Conservation (phyloP, 2,888 invertebrate species). For the Drosophila mimetica region DNA sequence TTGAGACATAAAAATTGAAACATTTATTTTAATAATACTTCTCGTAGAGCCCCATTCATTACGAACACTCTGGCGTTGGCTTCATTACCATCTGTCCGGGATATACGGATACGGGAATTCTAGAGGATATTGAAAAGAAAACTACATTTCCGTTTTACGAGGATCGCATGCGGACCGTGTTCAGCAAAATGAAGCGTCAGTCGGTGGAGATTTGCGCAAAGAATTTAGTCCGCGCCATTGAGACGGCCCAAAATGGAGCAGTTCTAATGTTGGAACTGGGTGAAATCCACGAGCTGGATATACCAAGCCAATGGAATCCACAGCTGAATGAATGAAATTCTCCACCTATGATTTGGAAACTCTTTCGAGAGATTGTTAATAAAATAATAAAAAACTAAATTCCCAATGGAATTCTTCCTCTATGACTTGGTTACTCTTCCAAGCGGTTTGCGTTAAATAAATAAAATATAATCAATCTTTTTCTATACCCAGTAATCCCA, state of each 20-base stretch:
- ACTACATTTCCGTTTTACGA: conserved; percentile 60
- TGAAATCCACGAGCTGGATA: conserved; percentile 61
- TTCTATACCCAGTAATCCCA: background rate
- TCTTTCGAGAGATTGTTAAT: no score
- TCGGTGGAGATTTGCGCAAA: conserved; percentile 70
- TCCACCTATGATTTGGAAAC: no score
- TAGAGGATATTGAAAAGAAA: conserved; percentile 56
- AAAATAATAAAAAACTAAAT: no score
- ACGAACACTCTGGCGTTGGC: conserved; percentile 59
- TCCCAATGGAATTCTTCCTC: no score
- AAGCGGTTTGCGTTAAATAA: no score
- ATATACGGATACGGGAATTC: conserved; percentile 65
- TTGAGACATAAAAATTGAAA: no score
- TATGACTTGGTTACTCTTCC: no score
- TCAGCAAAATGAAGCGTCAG: conserved; percentile 61
- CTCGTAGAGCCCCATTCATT: conserved; percentile 57
- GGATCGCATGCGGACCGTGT: conserved; percentile 30
- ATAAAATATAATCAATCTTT: conserved; percentile 1
- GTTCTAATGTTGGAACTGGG: conserved; percentile 75
- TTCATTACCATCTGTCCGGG: conserved; percentile 77
- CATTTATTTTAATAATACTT: background rate
- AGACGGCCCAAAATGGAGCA: conserved; percentile 73
- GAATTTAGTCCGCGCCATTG: conserved; percentile 71
- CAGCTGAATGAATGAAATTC: conserved; percentile 22
- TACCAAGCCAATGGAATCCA: conserved; percentile 67